These are phyloP conservation scores for Branchellion lobata DNA, from an alignment of 2,888 invertebrate species.

Conservation along the genomic window DNA sequence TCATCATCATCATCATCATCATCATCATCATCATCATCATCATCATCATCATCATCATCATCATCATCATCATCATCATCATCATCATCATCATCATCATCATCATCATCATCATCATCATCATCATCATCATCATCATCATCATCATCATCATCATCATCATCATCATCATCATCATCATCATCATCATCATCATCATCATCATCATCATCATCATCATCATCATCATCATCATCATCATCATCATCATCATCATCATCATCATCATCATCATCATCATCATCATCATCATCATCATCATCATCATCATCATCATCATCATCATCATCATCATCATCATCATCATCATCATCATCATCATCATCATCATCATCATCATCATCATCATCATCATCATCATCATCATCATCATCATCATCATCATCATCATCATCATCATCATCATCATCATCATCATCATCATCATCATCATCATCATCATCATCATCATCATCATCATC, in stretches of 20 bases:
- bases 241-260: constrained; percentile 17
- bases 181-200: not conserved
- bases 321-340: not conserved
- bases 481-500: constrained; percentile 21
- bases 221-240: constrained; percentile 2
- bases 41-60: not conserved
- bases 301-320: not conserved
- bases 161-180: not conserved
- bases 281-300: constrained; percentile 20
- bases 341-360: constrained; percentile 17
- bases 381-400: constrained; percentile 21
- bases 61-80: constrained; percentile 30
- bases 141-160: not conserved
- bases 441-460: constrained; percentile 46
- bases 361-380: constrained; percentile 22
- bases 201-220: constrained; percentile 18
- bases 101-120: not conserved
- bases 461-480: constrained; percentile 43
- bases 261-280: not conserved
- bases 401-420: constrained; percentile 34
- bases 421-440: constrained; percentile 43
- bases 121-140: constrained; percentile 15
- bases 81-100: constrained; percentile 25
- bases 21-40: constrained; percentile 2
- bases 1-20: constrained; percentile 33